A percentile compares a stretch with the other conserved stretches of the same genome.
Conservation (phyloP, 2,113 vertebrate genomes). For the Ranitomeya imitator region DNA sequence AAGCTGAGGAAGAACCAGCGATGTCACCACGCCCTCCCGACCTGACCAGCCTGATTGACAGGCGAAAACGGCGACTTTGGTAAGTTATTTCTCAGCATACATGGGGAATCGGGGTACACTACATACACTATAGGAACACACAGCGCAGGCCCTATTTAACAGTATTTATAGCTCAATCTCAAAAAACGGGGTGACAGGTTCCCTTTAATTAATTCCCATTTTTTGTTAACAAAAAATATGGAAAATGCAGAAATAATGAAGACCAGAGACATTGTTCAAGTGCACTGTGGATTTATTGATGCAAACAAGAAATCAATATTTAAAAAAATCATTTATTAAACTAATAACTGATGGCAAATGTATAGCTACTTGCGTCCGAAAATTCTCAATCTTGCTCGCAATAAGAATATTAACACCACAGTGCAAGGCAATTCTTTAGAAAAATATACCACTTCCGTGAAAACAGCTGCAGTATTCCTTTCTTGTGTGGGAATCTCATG, state of each 20-base stretch:
- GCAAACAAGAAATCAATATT: conserved; percentile 19
- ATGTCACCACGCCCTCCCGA: too few species aligned
- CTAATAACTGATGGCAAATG: conserved; percentile 38
- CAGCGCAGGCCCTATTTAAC: too few species aligned
- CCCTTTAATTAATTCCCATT: neutral
- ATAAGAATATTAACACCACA: conserved; percentile 38
- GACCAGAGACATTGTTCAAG: neutral
- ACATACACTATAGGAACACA: too few species aligned
- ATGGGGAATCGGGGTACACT: too few species aligned
- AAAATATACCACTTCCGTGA: conserved; percentile 50
- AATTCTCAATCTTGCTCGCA: neutral
- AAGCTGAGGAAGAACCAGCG: too few species aligned
- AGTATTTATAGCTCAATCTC: too few species aligned
- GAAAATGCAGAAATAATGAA: neutral
- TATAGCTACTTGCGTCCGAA: conserved; percentile 12
- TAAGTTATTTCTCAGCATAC: too few species aligned
- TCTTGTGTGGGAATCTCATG: neutral
- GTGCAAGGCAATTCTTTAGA: conserved; percentile 52
- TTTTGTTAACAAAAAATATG: neutral
- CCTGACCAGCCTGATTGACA: too few species aligned
- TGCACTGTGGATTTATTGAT: conserved; percentile 55
- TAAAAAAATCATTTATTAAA: conserved; percentile 25
- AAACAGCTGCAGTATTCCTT: conserved; percentile 50
- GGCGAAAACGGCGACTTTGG: too few species aligned
- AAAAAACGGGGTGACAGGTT: too few species aligned